These are phyloP conservation scores for Forbesichthys agassizii DNA, from an alignment of 2,113 vertebrate species.

Conservation along the genomic window DNA sequence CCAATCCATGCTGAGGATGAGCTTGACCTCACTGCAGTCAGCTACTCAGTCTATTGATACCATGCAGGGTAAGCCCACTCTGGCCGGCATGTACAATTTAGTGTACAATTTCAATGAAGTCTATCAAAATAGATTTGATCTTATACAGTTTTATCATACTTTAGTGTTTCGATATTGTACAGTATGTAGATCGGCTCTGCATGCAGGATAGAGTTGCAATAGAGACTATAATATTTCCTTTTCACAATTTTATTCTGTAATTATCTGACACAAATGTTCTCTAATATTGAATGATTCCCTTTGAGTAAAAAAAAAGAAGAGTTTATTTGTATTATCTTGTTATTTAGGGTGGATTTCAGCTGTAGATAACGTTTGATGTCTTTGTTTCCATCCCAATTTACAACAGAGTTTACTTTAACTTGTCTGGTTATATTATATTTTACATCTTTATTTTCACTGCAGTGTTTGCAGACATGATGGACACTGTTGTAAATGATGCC, in stretches of 20 bases:
- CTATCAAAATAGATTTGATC: no score
- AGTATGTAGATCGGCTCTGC: no score
- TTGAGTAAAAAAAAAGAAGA: no score
- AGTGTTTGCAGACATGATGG: constrained; percentile 54
- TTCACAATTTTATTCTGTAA: no score
- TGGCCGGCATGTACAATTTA: not conserved
- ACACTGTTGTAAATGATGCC: constrained; percentile 40
- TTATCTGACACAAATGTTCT: no score
- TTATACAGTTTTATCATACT: no score
- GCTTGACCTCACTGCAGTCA: constrained; percentile 59
- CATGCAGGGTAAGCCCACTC: constrained; percentile 53
- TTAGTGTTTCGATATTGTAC: no score
- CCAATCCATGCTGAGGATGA: constrained; percentile 42
- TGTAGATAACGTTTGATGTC: not conserved
- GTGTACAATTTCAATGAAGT: no score
- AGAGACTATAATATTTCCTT: no score
- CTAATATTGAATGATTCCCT: no score
- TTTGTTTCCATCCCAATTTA: no score
- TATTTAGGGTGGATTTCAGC: not conserved
- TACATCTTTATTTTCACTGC: not conserved
- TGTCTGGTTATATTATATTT: not conserved
- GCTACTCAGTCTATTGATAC: constrained; percentile 35
- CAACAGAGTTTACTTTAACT: not conserved
- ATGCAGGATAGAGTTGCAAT: no score
- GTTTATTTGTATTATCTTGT: not conserved